Evolutionary conservation across 2,113 vertebrate species (phyloP).

Genomic region (Ondatra zibethicus): DNA sequence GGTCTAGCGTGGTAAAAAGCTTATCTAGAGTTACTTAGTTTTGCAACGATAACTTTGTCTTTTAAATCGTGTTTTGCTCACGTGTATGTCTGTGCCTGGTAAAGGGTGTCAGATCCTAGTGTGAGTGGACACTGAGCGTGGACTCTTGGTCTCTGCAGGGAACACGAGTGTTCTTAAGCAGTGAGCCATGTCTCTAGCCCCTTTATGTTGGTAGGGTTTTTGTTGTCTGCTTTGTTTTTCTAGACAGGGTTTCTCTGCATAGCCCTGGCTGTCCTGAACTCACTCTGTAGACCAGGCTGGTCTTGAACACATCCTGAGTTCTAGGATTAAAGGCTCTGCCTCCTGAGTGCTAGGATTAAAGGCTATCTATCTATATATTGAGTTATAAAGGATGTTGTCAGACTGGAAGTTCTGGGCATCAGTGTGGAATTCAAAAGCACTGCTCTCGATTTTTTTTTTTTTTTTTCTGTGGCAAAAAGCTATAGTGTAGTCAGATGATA

Average conservation of each 20-base stretch:
- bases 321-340: not conserved
- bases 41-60: not conserved
- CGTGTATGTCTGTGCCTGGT: not conserved
- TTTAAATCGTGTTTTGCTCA: not conserved
- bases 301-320: not conserved
- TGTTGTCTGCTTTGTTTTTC: not conserved
- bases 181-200: not conserved
- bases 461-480: constrained; percentile 7
- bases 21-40: not conserved
- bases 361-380: not conserved
- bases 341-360: not conserved
- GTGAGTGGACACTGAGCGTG: not conserved
- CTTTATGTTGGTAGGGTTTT: constrained; percentile 2
- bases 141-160: not conserved
- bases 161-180: not conserved
- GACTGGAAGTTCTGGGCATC: not conserved
- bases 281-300: not conserved
- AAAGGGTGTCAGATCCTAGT: not conserved
- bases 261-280: not conserved
- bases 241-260: not conserved
- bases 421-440: not conserved
- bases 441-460: not conserved
- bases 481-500: not conserved
- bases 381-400: not conserved
- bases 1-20: not conserved